Base-by-base conservation (phyloP, 2,113 vertebrate genomes). In the Scomber scombrus region DNA sequence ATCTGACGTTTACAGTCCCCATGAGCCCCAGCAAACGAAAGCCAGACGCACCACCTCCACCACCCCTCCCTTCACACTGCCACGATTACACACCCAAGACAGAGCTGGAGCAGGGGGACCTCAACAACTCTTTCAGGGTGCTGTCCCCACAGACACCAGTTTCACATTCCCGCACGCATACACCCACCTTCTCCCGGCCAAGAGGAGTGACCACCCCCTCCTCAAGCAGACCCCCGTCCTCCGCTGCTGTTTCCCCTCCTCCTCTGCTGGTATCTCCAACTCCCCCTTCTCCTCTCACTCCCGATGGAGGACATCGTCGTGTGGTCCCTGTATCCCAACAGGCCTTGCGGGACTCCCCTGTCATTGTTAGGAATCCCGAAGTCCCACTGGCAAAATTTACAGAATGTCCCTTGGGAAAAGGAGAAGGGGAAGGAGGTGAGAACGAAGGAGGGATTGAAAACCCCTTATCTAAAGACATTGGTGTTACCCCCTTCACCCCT, bases 341-440 rank as follows among this genome's bases (percentile, higher is more conserved):
- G 77, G 81, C 93, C 50, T 88, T 95, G 85, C 93, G 96, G 61
- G 97, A 98, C 90, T 97, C 97, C 0, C 97, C 97, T 0, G 96
- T 97, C 73, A 97, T 97, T 58, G 96, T 98, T 43, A 95, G 96
- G 52, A 98, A 98, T 92, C 96, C 97, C 0, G 97, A 98, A 16
- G 96, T 97, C 75, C 96, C 97, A 21, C 93, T 97, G 47, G 95
- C 96, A 81, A 97, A 96, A 85, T 98, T 97, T 87, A 94, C 94
- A 0, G 95, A 96, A 85, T 93, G 92, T 80, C 96, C 96, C 0
- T 69, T 94, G 50, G 95, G 64, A 80, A 89, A 85, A 80, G 94
- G 94, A 45, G 90, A 72, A 56, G 74, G 85, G 64, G 90, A 63
- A 40, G 78, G 85, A 55, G 54, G 71, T 31, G 82, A 56, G 66